phyloP scores from a whole-genome alignment of 2,888 invertebrate species.

The Chloromyia formosa region DNA sequence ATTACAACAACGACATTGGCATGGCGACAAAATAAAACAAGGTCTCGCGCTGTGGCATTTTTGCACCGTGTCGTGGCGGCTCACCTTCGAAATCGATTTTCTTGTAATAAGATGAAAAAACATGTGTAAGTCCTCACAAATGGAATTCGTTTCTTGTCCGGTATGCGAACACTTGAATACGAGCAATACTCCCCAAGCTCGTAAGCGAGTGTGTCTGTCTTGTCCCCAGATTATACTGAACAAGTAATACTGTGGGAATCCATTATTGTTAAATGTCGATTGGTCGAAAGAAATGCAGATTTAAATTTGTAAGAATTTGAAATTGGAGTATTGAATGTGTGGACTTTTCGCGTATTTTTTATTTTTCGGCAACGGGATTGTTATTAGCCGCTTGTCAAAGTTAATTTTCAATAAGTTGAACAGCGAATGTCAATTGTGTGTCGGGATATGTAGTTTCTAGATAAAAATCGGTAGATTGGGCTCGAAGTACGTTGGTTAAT shows the following conservation, averaged over 20 bases:
- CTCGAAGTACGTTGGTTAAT: no score
- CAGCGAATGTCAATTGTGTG: not conserved
- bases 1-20: constrained; percentile 28
- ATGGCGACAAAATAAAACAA: constrained; percentile 45
- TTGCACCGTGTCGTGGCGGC: constrained; percentile 48
- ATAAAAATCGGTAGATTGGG: no score
- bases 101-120: constrained; percentile 51
- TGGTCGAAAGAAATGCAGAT: constrained; percentile 20
- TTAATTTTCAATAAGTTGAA: not conserved
- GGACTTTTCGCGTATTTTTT: no score
- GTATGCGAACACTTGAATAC: constrained; percentile 39
- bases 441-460: no score
- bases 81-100: constrained; percentile 49
- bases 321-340: not conserved
- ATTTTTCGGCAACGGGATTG: not conserved
- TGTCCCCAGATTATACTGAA: not conserved
- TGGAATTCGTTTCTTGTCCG: constrained; percentile 46
- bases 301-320: constrained; percentile 32
- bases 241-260: constrained; percentile 29
- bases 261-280: constrained; percentile 26
- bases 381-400: constrained; percentile 24
- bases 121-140: constrained; percentile 48
- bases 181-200: not conserved
- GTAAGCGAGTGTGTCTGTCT: not conserved
- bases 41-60: constrained; percentile 45